Evolutionary conservation across 2,113 vertebrate species (phyloP).

Genomic region (Eulemur rufifrons): DNA sequence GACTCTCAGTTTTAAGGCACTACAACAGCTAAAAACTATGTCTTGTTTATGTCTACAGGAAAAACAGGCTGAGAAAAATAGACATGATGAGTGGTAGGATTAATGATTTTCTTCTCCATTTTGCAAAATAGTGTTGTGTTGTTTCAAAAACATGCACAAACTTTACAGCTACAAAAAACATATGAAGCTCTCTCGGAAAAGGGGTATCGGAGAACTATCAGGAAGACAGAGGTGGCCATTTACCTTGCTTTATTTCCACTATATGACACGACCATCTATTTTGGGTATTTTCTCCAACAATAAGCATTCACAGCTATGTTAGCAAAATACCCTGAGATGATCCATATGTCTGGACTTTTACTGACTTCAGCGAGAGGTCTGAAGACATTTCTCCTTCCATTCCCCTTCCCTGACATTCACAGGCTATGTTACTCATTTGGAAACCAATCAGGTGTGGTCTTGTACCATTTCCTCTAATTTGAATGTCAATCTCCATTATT

Average conservation of each 20-base stretch:
- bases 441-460: background rate
- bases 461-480: background rate
- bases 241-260: background rate
- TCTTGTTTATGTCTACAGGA: background rate
- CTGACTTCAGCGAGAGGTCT: background rate
- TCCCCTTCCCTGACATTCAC: background rate
- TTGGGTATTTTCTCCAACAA: background rate
- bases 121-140: background rate
- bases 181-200: background rate
- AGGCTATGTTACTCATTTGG: background rate
- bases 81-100: background rate
- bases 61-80: slow-evolving; percentile 19
- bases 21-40: background rate
- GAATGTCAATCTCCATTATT: background rate
- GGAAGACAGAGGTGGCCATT: background rate
- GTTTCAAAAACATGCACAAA: background rate
- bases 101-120: background rate
- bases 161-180: background rate
- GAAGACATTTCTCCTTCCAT: background rate
- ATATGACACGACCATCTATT: background rate
- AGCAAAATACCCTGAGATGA: background rate
- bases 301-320: background rate
- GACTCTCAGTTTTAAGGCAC: background rate
- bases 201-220: background rate
- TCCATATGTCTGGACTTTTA: background rate